These are phyloP conservation scores for Agelas oroides DNA, from an alignment of 37 sponge, comb jelly and placozoan genomes.

Conservation along the genomic window DNA sequence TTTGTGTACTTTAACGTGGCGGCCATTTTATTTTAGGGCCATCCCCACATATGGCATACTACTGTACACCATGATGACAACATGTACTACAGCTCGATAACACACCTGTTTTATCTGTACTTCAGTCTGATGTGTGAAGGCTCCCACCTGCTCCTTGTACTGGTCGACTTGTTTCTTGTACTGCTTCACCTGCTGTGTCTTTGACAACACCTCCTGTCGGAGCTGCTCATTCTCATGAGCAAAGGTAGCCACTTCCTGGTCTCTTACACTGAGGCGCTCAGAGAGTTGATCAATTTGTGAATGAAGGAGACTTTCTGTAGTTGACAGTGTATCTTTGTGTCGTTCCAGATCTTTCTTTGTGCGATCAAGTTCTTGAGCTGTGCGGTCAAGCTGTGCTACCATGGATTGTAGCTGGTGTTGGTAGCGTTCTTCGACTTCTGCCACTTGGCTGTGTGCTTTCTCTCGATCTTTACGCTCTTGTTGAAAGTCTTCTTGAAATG, in stretches of 20 bases:
- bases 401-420: slow-evolving; percentile 6
- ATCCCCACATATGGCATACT: too few relatives aligned
- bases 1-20: too few relatives aligned
- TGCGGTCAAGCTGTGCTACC: not conserved
- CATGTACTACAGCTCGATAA: too few relatives aligned
- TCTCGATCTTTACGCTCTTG: slow-evolving; percentile 39
- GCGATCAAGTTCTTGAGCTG: not conserved
- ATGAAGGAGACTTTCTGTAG: not conserved
- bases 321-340: not conserved
- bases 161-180: slow-evolving; percentile 1
- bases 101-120: too few relatives aligned
- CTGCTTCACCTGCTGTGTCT: slow-evolving; percentile 35
- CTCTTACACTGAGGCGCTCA: not conserved
- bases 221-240: not conserved
- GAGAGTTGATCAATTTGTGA: not conserved
- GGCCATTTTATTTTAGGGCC: too few relatives aligned
- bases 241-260: not conserved
- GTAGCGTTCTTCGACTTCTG: not conserved
- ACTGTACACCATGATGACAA: too few relatives aligned
- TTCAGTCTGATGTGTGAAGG: not conserved
- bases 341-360: too few relatives aligned
- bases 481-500: slow-evolving; percentile 36
- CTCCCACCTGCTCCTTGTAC: not conserved
- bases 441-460: slow-evolving; percentile 9
- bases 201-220: not conserved